Evolutionary conservation across 30 jellyfish, hydroid and myxozoan genomes (phyloP), one percentile per base, ranked within the genome.

Genomic region (Pseudorhiza aurosa): DNA sequence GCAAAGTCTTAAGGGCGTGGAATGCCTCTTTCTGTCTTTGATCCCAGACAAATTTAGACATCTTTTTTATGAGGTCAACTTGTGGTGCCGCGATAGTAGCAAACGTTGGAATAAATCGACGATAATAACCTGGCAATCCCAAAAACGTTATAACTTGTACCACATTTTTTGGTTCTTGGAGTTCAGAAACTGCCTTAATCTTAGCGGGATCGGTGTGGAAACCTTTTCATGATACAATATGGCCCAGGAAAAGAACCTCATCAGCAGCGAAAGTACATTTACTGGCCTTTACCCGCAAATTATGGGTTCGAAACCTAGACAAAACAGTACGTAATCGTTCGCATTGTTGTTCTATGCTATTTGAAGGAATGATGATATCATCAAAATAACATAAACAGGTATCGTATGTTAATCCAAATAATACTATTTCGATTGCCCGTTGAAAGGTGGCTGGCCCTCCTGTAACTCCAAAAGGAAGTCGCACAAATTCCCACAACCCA

Each of bases 381-480:
- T 86, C 87, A 65, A 86, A 77, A 56, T 86, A 76, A 26, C 72
- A 78, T 0, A 76, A 69, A 21, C 82, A 76, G 1, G 76, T 67
- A 8, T 49, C 83, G 53, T 51, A 77, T 35, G 82, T 62, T 8
- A 46, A 68, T 37, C 91, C 87, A 0, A 93, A 65, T 51, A 86
- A 70, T n/a, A 86, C 93, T 35, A 62, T 65, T 27, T 76, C 92
- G 49, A 86, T 86, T 25, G 87, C 80, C 14, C 93, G 65, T 31
- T 75, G 81, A 30, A 86, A 86, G 42, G 91, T 86, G 46, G 91
- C 83, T 8, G 63, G 72, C 5, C 71, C 93, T 39, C 60, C 60
- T 0, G 89, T 42, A 67, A 85, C 85, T 19, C 82, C 96, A 70
- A 75, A 86, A 4, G 96, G 87, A 10, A 68, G 63, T 17, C 82